Base-by-base conservation (phyloP, 2,888 invertebrate genomes). In the Diaprepes abbreviatus region DNA sequence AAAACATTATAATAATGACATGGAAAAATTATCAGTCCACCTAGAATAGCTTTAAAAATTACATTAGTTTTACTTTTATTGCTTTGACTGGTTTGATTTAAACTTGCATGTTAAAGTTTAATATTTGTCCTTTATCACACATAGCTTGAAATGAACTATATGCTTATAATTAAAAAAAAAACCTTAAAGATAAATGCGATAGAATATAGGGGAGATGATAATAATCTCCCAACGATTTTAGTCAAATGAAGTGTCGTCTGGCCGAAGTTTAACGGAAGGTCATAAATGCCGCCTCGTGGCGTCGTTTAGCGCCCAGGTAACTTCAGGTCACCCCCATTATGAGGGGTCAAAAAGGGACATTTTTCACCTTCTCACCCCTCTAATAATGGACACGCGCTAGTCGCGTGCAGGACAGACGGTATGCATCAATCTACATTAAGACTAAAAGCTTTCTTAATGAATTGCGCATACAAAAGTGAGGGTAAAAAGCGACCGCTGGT, bases 391-490 rank as follows among this genome's bases (percentile, higher is more conserved):
- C 73, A 70, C 73, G 74, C 65, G 73, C 17, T 43, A 62, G 75
- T 76, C 75, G 74, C 76, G 76, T 76, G 76, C 68, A 35, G 52
- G 79, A 80, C 80, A 74, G 80, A 79, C 81, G 77, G 78, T 75
- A 68, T 77, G 75, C 83, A 84, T 84, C 83, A 83, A 84, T 84
- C 83, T 83, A 82, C 80, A 83, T 84, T 84, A 84, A 78, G 77
- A 82, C 80, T 84, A 84, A 83, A 84, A 83, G 84, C 79, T 83
- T 84, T 80, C 75, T 78, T 83, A 84, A 83, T 84, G 82, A 84
- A 84, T 83, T 84, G 82, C 81, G 76, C 78, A 79, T 74, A 74
- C 21, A 59, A 67, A 38, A 62, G 48, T 36, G 35, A 58, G 36
- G 52, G 63, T 38, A 52, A 50, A 63, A 19, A 50, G 52, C 52